Evolutionary conservation across 2,797 vertebrate species (phyloP).

Genomic region (Anguilla obscura): DNA sequence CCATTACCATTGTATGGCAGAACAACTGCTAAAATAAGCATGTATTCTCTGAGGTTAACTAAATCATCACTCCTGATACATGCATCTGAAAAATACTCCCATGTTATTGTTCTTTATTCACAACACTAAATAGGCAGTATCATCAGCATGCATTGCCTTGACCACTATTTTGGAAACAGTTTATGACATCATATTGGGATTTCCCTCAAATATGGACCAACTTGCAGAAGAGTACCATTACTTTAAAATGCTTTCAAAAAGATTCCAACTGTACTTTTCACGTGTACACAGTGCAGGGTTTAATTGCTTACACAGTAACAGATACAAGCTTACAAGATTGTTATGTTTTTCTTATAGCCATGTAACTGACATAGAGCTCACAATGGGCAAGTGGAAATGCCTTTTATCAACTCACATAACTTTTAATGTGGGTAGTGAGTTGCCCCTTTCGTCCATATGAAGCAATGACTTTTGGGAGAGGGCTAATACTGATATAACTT

Average conservation of each 20-base stretch:
- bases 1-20: neutral
- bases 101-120: neutral
- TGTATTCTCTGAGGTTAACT: neutral
- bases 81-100: neutral
- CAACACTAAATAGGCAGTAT: neutral
- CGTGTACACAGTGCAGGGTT: neutral
- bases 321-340: neutral
- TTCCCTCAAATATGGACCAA: neutral
- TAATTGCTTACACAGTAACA: neutral
- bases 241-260: neutral
- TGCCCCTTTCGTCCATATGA: neutral
- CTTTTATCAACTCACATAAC: neutral
- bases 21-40: neutral
- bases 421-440: neutral
- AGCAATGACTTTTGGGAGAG: neutral
- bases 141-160: neutral
- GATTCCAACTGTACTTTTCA: neutral
- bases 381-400: neutral
- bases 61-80: neutral
- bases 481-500: neutral
- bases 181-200: neutral
- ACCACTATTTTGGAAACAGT: neutral
- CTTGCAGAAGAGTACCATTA: neutral
- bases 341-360: neutral
- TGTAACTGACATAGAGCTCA: conserved; percentile 4